Percentiles rank a stretch among this genome's conserved stretches.
phyloP scores from a whole-genome alignment of 2,113 vertebrate species.

The Coturnix japonica region DNA sequence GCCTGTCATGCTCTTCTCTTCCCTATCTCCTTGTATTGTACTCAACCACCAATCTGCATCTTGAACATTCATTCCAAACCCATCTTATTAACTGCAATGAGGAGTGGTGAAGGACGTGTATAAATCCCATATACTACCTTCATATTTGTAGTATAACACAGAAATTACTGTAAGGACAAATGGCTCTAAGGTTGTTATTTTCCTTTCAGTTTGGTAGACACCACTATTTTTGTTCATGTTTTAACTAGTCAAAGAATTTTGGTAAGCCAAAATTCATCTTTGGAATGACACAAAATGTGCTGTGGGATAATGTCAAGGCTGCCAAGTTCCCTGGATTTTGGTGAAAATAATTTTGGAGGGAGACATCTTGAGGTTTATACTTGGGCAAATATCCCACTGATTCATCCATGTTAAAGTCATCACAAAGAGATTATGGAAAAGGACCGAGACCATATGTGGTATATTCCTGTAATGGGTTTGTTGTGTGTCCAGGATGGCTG shows the following conservation, averaged over 20 bases:
- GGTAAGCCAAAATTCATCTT: slow-evolving; percentile 27
- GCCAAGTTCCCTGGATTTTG: slow-evolving; percentile 37
- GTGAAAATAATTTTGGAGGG: slow-evolving; percentile 42
- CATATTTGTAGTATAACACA: background rate
- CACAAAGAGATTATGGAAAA: slow-evolving; percentile 18
- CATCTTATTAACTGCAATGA: background rate
- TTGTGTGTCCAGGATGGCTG: background rate
- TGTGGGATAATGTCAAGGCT: background rate
- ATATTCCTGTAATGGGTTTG: slow-evolving; percentile 15
- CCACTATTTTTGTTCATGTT: slow-evolving; percentile 24
- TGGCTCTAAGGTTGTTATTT: slow-evolving; percentile 1
- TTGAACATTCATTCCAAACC: background rate
- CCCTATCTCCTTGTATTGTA: background rate
- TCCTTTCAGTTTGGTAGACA: slow-evolving; percentile 34
- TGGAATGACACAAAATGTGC: slow-evolving; percentile 18
- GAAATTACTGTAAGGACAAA: background rate
- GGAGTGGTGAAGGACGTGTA: background rate
- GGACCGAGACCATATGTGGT: background rate
- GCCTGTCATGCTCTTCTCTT: background rate
- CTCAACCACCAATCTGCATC: background rate
- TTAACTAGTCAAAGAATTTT: slow-evolving; percentile 36
- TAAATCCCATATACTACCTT: background rate
- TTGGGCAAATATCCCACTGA: background rate
- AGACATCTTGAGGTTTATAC: slow-evolving; percentile 33
- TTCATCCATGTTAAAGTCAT: slow-evolving; percentile 47